Evolutionary conservation across 2,797 vertebrate species (phyloP).

Genomic region (Betta splendens): DNA sequence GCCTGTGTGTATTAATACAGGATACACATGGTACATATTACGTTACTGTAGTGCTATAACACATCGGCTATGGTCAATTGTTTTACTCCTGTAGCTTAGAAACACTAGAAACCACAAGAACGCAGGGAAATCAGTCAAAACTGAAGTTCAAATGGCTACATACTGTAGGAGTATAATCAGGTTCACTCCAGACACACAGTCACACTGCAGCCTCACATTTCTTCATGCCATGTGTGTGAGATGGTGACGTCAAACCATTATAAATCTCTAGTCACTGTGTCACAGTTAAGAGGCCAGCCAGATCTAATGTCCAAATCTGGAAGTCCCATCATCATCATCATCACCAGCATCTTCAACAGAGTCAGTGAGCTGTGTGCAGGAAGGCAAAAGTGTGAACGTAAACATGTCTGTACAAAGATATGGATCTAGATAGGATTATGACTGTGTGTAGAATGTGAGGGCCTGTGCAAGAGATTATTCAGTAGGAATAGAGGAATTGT

Average conservation of each 20-base stretch:
- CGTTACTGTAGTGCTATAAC: neutral
- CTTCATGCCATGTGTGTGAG: constrained; percentile 41
- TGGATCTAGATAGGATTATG: neutral
- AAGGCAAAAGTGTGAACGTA: constrained; percentile 1
- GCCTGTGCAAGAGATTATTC: too few species aligned
- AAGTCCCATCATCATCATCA: constrained; percentile 69
- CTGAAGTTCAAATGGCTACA: constrained; percentile 27
- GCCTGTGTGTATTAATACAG: constrained; percentile 1
- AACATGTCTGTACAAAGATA: constrained; percentile 5
- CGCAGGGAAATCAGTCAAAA: constrained; percentile 11
- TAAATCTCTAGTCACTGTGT: constrained; percentile 59
- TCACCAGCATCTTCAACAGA: constrained; percentile 48
- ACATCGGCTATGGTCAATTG: constrained; percentile 19
- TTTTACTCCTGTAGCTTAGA: constrained; percentile 8
- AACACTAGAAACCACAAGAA: constrained; percentile 25
- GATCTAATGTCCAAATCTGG: constrained; percentile 62
- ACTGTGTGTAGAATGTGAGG: neutral
- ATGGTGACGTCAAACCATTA: constrained; percentile 60
- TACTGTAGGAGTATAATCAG: constrained; percentile 6
- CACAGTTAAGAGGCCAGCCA: constrained; percentile 42
- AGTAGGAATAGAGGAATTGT: too few species aligned
- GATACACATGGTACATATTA: constrained; percentile 46
- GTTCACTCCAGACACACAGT: constrained; percentile 1
- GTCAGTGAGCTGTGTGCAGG: constrained; percentile 10
- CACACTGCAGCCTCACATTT: constrained; percentile 41